Evolutionary conservation across 2,797 vertebrate species (phyloP).

Genomic region (Odontamblyopus lacepedii): DNA sequence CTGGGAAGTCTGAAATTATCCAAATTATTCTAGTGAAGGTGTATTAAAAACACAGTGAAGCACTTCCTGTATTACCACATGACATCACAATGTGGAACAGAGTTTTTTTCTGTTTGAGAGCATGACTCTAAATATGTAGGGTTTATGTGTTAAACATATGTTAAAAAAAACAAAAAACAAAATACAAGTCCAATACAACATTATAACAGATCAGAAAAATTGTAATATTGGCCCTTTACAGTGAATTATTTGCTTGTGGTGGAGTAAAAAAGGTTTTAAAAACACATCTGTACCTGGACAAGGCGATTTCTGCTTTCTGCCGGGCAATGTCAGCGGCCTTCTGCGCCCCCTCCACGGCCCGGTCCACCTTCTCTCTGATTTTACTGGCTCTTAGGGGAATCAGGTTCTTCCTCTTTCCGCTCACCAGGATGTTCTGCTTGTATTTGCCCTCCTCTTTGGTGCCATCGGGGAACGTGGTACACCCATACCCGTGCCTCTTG

Average conservation of each 20-base stretch:
- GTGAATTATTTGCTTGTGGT: not conserved
- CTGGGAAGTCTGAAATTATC: too few relatives aligned
- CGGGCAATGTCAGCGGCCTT: slow-evolving; percentile 89
- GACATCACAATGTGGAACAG: too few relatives aligned
- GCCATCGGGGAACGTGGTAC: slow-evolving; percentile 94
- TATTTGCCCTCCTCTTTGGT: slow-evolving; percentile 99
- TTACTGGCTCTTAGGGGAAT: slow-evolving; percentile 96
- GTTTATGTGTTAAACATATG: too few relatives aligned
- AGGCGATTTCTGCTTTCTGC: slow-evolving; percentile 93
- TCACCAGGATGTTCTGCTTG: slow-evolving; percentile 95
- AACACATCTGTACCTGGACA: slow-evolving; percentile 84
- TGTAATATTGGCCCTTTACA: not conserved
- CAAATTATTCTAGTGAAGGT: too few relatives aligned
- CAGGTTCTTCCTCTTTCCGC: slow-evolving; percentile 97
- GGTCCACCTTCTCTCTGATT: slow-evolving; percentile 97
- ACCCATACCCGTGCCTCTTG: slow-evolving; percentile 95
- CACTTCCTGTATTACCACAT: too few relatives aligned
- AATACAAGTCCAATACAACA: too few relatives aligned
- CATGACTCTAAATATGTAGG: too few relatives aligned
- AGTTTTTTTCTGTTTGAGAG: too few relatives aligned
- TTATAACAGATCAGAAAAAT: too few relatives aligned
- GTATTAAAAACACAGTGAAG: too few relatives aligned
- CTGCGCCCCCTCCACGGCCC: slow-evolving; percentile 89
- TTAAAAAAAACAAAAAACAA: too few relatives aligned
- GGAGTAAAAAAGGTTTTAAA: not conserved